Evolutionary conservation across 2,888 invertebrate genomes (phyloP).

Genomic region (Cheilosia scutellata): DNA sequence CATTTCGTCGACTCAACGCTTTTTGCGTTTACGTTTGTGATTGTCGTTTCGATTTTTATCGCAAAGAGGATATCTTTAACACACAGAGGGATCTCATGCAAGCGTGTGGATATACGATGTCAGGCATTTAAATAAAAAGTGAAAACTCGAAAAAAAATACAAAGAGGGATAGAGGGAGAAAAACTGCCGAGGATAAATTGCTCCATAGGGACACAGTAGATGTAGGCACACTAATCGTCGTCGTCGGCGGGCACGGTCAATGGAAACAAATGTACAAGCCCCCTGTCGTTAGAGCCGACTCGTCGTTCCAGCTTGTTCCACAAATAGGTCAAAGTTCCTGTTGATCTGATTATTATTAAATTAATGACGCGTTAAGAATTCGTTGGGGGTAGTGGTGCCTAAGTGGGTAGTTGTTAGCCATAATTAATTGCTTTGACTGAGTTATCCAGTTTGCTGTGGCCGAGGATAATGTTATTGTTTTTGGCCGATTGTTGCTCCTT

Average conservation of each 20-base stretch:
- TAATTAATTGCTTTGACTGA: slow-evolving; percentile 72
- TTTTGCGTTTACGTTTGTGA: slow-evolving; percentile 75
- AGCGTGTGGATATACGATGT: slow-evolving; percentile 55
- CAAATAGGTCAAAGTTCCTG: slow-evolving; percentile 74
- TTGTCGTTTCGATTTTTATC: slow-evolving; percentile 72
- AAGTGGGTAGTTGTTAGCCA: slow-evolving; percentile 60
- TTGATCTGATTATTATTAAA: slow-evolving; percentile 76
- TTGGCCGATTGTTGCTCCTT: slow-evolving; percentile 68
- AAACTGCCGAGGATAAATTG: slow-evolving; percentile 42
- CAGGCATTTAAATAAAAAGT: slow-evolving; percentile 56
- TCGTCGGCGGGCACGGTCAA: slow-evolving; percentile 24
- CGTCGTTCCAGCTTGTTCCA: slow-evolving; percentile 59
- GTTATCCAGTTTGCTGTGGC: slow-evolving; percentile 14
- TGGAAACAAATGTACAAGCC: slow-evolving; percentile 17
- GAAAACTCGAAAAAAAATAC: slow-evolving; percentile 21
- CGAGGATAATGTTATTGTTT: slow-evolving; percentile 70
- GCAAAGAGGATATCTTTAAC: slow-evolving; percentile 56
- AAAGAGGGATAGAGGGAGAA: neutral
- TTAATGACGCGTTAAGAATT: slow-evolving; percentile 75
- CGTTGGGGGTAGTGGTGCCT: slow-evolving; percentile 32
- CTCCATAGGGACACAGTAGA: slow-evolving; percentile 35
- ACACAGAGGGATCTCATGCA: slow-evolving; percentile 52
- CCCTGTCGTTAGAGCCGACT: slow-evolving; percentile 51
- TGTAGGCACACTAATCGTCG: slow-evolving; percentile 50
- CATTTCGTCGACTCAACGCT: slow-evolving; percentile 74